Conservation (phyloP, 2,888 invertebrate species). For the Lydus trimaculatus region DNA sequence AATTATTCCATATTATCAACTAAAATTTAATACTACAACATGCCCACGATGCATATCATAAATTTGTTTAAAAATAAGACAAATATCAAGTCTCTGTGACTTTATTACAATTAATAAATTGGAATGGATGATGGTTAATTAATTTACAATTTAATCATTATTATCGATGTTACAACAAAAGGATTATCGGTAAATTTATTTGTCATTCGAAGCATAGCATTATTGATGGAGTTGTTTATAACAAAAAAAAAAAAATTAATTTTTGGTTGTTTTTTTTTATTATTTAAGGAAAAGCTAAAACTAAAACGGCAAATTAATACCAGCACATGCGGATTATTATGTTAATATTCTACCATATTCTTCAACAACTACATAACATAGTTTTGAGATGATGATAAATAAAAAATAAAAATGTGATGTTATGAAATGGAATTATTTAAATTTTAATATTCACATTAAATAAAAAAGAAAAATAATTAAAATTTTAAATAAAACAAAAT, state of each 20-base stretch:
- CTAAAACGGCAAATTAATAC: constrained; percentile 52
- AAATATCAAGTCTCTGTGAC: constrained; percentile 58
- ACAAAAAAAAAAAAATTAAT: not conserved
- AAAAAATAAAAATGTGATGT: constrained; percentile 13
- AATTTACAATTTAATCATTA: constrained; percentile 10
- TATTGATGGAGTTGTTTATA: not conserved
- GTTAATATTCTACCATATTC: constrained; percentile 33
- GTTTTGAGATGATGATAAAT: constrained; percentile 43
- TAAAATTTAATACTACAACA: constrained; percentile 48
- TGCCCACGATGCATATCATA: constrained; percentile 50
- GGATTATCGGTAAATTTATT: not conserved
- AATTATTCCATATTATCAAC: constrained; percentile 22
- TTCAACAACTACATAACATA: constrained; percentile 51
- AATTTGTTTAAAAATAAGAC: constrained; percentile 25
- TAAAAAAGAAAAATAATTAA: not conserved
- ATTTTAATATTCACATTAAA: not conserved
- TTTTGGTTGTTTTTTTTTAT: not conserved
- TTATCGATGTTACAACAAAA: not conserved
- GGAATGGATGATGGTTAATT: constrained; percentile 18
- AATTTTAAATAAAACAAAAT: constrained; percentile 16
- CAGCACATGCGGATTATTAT: constrained; percentile 51
- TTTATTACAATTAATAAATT: constrained; percentile 52
- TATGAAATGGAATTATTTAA: constrained; percentile 11
- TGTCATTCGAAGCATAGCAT: constrained; percentile 9
- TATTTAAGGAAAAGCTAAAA: constrained; percentile 44